Percentiles rank a stretch among this genome's conserved stretches.
Conservation (phyloP, 2,113 vertebrate species). For the Climacteris rufus region DNA sequence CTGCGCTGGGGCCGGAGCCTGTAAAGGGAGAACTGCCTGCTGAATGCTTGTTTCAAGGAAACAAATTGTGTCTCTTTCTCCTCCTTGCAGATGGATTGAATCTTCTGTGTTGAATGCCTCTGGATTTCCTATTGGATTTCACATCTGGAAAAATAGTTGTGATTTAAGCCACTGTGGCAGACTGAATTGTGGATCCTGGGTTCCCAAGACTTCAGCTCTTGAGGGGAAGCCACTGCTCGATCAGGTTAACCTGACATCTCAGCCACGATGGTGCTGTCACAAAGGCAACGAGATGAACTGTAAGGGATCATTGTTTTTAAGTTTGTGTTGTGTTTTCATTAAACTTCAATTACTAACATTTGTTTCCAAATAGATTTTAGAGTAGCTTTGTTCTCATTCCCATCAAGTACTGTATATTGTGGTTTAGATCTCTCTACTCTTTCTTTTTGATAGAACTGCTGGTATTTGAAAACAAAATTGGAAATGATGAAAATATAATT, state of each 20-base stretch:
- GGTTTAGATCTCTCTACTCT: not conserved
- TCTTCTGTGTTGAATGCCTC: conserved; percentile 82
- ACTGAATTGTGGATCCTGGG: conserved; percentile 71
- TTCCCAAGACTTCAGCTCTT: conserved; percentile 74
- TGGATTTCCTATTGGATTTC: conserved; percentile 72
- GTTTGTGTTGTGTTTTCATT: not conserved
- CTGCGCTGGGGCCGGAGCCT: not conserved
- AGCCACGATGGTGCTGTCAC: conserved; percentile 97
- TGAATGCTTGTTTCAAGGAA: not conserved
- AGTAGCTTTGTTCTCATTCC: not conserved
- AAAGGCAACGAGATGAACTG: conserved; percentile 99
- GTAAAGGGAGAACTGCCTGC: not conserved
- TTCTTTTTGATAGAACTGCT: not conserved
- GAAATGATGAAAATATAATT: not conserved
- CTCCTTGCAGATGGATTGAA: conserved; percentile 88
- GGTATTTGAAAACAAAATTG: not conserved
- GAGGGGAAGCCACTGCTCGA: conserved; percentile 79
- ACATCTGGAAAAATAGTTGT: conserved; percentile 62
- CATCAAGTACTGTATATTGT: not conserved
- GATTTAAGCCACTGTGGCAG: conserved; percentile 73
- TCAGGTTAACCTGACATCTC: conserved; percentile 69
- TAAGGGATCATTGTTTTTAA: conserved; percentile 72
- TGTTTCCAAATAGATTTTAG: not conserved
- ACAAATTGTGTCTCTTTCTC: not conserved
- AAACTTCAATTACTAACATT: not conserved